phyloP scores from a whole-genome alignment of 2,888 invertebrate genomes.

The Tenthredo livida region DNA sequence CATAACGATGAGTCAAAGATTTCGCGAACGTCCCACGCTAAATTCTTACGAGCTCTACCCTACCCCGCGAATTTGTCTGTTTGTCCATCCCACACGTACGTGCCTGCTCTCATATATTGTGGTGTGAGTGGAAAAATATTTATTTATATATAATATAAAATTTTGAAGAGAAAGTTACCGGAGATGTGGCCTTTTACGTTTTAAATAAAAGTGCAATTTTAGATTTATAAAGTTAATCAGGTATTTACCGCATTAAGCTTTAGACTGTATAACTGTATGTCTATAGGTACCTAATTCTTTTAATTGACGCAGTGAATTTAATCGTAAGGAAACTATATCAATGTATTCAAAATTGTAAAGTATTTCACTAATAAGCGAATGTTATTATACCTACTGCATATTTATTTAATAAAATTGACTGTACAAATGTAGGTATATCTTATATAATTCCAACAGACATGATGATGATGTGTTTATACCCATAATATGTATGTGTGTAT shows the following conservation, averaged over 20 bases:
- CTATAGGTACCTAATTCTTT: background rate
- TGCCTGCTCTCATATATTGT: slow-evolving; percentile 4
- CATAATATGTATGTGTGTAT: background rate
- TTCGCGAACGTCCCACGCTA: slow-evolving; percentile 45
- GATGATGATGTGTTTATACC: background rate
- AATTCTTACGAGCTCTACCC: slow-evolving; percentile 20
- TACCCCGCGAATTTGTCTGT: background rate
- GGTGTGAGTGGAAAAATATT: slow-evolving; percentile 40
- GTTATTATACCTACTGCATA: slow-evolving; percentile 37
- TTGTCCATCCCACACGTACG: slow-evolving; percentile 20
- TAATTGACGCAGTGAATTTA: background rate
- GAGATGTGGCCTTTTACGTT: slow-evolving; percentile 46
- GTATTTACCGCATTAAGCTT: background rate
- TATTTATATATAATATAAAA: slow-evolving; percentile 34
- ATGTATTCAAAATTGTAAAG: slow-evolving; percentile 32
- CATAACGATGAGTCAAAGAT: slow-evolving; percentile 44
- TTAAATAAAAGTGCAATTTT: slow-evolving; percentile 47
- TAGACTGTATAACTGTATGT: background rate
- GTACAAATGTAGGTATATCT: slow-evolving; percentile 31
- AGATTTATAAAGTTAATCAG: background rate
- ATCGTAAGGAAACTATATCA: background rate
- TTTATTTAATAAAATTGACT: slow-evolving; percentile 51
- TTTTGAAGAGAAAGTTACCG: slow-evolving; percentile 44
- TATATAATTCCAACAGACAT: background rate
- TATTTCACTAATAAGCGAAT: slow-evolving; percentile 22